Percentiles rank a stretch among this genome's conserved stretches.
Evolutionary conservation across 2,888 invertebrate species (phyloP).

Genomic region (Lochmaea crataegi): DNA sequence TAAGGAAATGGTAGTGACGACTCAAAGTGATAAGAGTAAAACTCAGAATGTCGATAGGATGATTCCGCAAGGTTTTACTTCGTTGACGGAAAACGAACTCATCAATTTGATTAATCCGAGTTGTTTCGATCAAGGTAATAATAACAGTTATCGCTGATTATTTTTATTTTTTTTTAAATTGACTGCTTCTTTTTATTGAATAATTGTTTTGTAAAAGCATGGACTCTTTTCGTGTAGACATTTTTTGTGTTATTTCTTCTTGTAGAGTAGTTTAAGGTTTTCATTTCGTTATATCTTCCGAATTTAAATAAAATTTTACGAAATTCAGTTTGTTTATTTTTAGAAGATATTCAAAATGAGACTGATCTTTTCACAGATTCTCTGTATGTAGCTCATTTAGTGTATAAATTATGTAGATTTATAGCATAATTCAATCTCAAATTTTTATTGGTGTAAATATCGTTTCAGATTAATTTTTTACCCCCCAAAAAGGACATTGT

Average conservation of each 20-base stretch:
- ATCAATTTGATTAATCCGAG: conserved; percentile 90
- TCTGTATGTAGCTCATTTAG: neutral
- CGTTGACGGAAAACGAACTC: conserved; percentile 89
- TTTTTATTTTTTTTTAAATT: conserved; percentile 10
- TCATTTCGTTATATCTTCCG: neutral
- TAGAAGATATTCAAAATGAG: conserved; percentile 3
- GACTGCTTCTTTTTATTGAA: neutral
- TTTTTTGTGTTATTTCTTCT: conserved; percentile 15
- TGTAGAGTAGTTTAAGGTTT: conserved; percentile 14
- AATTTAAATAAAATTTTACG: neutral
- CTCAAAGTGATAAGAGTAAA: conserved; percentile 59
- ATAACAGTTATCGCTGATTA: conserved; percentile 37
- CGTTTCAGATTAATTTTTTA: neutral
- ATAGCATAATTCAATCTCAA: neutral
- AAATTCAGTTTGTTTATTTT: neutral
- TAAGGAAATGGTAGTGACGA: conserved; percentile 54
- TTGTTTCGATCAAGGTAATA: conserved; percentile 85
- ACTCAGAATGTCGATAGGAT: conserved; percentile 65
- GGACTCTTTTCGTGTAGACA: conserved; percentile 31
- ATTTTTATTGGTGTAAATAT: neutral
- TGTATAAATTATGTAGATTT: conserved; percentile 3
- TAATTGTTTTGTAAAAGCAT: conserved; percentile 29
- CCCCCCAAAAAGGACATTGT: too few species aligned
- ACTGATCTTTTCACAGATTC: conserved; percentile 4
- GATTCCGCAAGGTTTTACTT: conserved; percentile 79